Evolutionary conservation across 2,888 invertebrate species (phyloP), one percentile per base, ranked within the genome.

Genomic region (Catocala fraxini): DNA sequence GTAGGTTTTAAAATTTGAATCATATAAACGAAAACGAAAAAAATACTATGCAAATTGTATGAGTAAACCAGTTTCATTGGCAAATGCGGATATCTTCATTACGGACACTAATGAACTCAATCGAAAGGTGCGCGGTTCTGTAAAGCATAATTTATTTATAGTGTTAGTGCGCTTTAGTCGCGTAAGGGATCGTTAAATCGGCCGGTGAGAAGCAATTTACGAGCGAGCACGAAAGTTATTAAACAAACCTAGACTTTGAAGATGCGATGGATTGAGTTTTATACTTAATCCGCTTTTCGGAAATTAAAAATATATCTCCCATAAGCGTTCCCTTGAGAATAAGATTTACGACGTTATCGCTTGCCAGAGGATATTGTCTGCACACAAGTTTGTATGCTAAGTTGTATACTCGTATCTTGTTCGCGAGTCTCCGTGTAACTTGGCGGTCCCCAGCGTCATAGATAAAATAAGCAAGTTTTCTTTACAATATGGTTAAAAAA

Each of bases 161-260:
- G 77, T 73, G 76, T 77, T 74, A 73, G 77, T 80, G 75, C 79
- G 83, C 77, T 81, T 80, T 74, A 81, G 78, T 77, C 73, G 77
- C 72, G 81, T 79, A 80, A 83, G 83, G 80, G 80, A 81, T 79
- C 82, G 83, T 88, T 84, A 87, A 88, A 88, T 84, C 81, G 83
- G 77, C 75, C 80, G 81, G 82, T 83, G 84, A 84, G 85, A 87
- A 84, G 81, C 82, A 82, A 86, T 88, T 89, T 87, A 90, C 86
- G 85, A 89, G 80, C 85, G 78, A 72, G 73, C 80, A 80, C 85
- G 84, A 86, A 83, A 85, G 81, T 84, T 85, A 84, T 85, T 85
- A 84, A 84, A 85, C 85, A 84, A 80, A 80, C 75, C 72, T 70
- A 75, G 78, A 69, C 77, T 86, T 84, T 82, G 82, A 83, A 79